Base-by-base conservation (phyloP, 2,113 vertebrate genomes). In the Cynopterus brachyotis region DNA sequence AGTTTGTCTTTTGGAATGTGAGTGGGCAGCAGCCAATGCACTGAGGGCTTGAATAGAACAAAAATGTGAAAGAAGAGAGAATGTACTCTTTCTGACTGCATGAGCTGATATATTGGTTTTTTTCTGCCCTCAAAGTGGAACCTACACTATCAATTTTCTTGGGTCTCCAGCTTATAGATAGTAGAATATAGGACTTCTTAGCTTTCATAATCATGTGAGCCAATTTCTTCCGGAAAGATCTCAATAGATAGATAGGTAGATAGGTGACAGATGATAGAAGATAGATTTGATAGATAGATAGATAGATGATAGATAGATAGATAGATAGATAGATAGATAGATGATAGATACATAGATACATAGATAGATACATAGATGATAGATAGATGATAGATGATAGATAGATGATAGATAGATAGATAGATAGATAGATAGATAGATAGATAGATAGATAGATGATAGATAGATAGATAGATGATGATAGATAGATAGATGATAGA, bases 1-100 rank as follows among this genome's bases (percentile, higher is more conserved):
- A 28, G 66, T 9, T 22, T 37, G 35, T 4, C 66, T 2, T 16
- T 19, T 9, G 17, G 19, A 22, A 37, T 42, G 37, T 70, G 22
- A 3, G 9, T 67, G 7, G 28, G 35, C n/a, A 40, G 28, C 47
- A 20, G 30, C 24, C n/a, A 17, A 4, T 8, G 0, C 0, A 13
- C 30, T 42, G n/a, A 70, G 35, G 17, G 26, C 24, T 26, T 59
- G 35, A 81, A 32, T 22, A 7, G 67, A 72, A 73, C 11, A 16
- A 9, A 50, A 47, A 40, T 20, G 42, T 35, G 11, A 11, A 47
- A 20, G 12, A 47, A 47, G 60, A 30, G 60, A n/a, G 11, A 47
- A 26, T 32, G 12, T 12, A 15, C 5, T 15, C 35, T 80, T 4
- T 37, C 76, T 37, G 12, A 57, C 35, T 57, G 13, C 8, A 3